phyloP scores from a whole-genome alignment of 2,797 vertebrate genomes.

The Sphenopsis melanotis region DNA sequence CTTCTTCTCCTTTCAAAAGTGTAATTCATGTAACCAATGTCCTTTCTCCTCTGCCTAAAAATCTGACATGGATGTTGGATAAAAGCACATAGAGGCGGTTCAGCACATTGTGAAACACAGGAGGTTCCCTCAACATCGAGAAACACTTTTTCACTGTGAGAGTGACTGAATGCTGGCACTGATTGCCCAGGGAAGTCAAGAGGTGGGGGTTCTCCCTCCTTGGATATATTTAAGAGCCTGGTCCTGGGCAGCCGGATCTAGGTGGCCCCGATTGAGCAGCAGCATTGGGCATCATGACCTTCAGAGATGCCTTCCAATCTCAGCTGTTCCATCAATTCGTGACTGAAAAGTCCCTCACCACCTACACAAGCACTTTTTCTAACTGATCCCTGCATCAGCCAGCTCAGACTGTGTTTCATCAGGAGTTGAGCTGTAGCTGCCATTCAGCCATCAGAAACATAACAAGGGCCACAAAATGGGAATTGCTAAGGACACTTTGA shows the following conservation, averaged over 20 bases:
- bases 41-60: not conserved
- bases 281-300: fast-evolving
- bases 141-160: not conserved
- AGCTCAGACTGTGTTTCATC: not conserved
- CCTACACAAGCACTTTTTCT: not conserved
- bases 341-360: not conserved
- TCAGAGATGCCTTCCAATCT: not conserved
- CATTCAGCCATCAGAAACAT: not conserved
- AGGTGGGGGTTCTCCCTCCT: not conserved
- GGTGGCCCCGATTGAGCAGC: not conserved
- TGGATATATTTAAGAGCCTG: not conserved
- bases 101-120: not conserved
- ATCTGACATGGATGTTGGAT: not conserved
- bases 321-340: fast-evolving
- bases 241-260: not conserved
- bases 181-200: not conserved
- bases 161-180: not conserved
- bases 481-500: not conserved
- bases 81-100: not conserved
- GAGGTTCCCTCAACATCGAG: not conserved
- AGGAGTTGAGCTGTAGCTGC: not conserved
- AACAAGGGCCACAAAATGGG: not conserved
- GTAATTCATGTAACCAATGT: not conserved
- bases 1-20: not conserved
- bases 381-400: not conserved